Evolutionary conservation across 2,113 vertebrate genomes (phyloP).

Genomic region (Notarius lentiginosus): DNA sequence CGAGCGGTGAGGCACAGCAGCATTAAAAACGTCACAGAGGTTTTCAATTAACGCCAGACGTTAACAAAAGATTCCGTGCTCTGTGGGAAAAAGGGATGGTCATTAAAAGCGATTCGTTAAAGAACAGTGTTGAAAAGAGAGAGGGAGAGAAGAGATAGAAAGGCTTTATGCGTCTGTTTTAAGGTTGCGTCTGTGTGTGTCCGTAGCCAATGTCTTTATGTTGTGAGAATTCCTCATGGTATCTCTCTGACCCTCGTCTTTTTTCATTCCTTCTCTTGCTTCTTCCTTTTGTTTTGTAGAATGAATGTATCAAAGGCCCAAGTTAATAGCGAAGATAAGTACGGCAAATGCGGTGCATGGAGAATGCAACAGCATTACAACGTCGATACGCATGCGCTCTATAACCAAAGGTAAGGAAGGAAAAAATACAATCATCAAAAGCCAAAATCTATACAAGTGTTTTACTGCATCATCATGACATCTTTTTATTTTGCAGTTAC

Average conservation of each 20-base stretch:
- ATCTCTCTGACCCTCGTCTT: constrained; percentile 47
- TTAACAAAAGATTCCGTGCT: constrained; percentile 37
- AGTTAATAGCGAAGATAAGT: constrained; percentile 79
- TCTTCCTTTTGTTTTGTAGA: constrained; percentile 64
- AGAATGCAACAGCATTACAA: constrained; percentile 81
- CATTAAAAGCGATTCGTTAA: constrained; percentile 42
- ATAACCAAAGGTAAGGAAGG: constrained; percentile 66
- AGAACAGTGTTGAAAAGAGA: constrained; percentile 28
- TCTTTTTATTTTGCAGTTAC: constrained; percentile 3
- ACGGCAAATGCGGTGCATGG: constrained; percentile 78
- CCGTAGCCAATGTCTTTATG: constrained; percentile 30
- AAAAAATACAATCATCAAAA: constrained; percentile 38
- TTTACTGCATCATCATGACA: constrained; percentile 28
- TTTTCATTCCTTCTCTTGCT: constrained; percentile 58
- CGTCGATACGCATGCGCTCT: constrained; percentile 79
- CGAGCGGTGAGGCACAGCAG: constrained; percentile 29
- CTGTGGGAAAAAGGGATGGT: constrained; percentile 17
- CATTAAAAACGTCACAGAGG: constrained; percentile 49
- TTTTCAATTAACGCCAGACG: constrained; percentile 44
- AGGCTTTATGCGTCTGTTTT: constrained; percentile 29
- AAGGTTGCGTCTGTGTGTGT: constrained; percentile 50
- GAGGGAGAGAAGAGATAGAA: constrained; percentile 28
- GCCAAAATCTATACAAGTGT: constrained; percentile 6
- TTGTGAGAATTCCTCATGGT: constrained; percentile 52
- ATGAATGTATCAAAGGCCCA: constrained; percentile 82